Base-by-base conservation (phyloP, 1,140 invertebrate genomes). In the Gonioctena quinquepunctata region DNA sequence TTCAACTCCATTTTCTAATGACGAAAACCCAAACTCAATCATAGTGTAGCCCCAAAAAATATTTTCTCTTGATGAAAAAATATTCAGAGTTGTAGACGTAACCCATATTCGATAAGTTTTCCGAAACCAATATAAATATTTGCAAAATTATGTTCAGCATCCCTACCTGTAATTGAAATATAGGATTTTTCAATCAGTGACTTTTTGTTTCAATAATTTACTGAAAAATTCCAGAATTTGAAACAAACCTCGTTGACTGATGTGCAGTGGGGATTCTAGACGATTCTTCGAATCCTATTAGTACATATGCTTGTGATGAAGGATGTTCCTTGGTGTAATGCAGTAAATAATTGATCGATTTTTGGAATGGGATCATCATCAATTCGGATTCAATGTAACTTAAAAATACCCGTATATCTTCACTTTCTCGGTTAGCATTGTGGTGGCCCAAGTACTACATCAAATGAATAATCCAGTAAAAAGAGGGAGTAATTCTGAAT, bases 341-440 rank as follows among this genome's bases (percentile, higher is more conserved):
- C 60, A 63, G 50, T 27, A 63, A 76, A 76, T 27, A 76, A 50
- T 56, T 77, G 61, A 7, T 77, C 66, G 23, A 75, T 73, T 59
- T 48, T 65, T 16, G 66, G 71, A 18, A 77, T 19, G 22, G 57
- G 70, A 50, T 75, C 54, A 54, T 71, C 59, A 66, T 71, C 50
- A 28, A 62, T 56, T 67, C 13, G 68, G 71, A 75, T 76, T 75
- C 28, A 76, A 21, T 18, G 73, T 77, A n/a, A 75, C 54, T 48
- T 74, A 73, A 50, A 75, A 85, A 74, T 85, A 82, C 5, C 73
- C 81, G 73, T 77, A 86, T 8, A 86, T 63, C 16, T 83, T 69
- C 33, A 84, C 63, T 2, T 69, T 68, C 4, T 79, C 78, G 69
- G 82, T 72, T 16, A 52, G 21, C 48, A 23, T 48, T n/a, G n/a